Evolutionary conservation across 2,797 vertebrate species (phyloP).

Genomic region (Lithobates sylvaticus): DNA sequence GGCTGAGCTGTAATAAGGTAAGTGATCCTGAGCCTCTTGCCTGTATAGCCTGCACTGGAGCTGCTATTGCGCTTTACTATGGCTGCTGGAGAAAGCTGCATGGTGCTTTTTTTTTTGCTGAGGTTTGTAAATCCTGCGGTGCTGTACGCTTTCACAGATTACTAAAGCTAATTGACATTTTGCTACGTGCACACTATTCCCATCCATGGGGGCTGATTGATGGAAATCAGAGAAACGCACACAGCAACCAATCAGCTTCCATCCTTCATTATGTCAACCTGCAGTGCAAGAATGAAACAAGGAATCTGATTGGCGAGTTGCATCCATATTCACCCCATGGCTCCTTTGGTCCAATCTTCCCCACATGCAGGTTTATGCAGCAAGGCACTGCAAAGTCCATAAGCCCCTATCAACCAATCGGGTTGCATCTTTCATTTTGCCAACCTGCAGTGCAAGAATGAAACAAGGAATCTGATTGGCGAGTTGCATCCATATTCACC

Average conservation of each 20-base stretch:
- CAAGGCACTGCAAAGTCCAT: too few relatives aligned
- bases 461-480: too few relatives aligned
- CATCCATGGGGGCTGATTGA: background rate
- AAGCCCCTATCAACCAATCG: too few relatives aligned
- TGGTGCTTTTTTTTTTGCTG: slow-evolving; percentile 14
- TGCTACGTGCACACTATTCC: background rate
- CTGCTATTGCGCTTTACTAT: slow-evolving; percentile 6
- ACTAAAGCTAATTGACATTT: background rate
- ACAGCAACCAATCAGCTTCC: background rate
- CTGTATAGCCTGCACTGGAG: background rate
- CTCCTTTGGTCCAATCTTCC: too few relatives aligned
- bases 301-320: background rate
- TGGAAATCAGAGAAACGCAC: background rate
- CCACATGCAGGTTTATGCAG: too few relatives aligned
- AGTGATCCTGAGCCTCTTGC: background rate
- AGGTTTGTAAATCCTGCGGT: slow-evolving; percentile 12
- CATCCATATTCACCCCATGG: background rate
- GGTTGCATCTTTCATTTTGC: too few relatives aligned
- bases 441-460: too few relatives aligned
- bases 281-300: background rate
- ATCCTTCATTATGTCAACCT: background rate
- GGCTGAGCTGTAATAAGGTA: slow-evolving; percentile 25
- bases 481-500: too few relatives aligned
- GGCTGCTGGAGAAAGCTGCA: background rate
- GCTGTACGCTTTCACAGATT: background rate